Conservation (phyloP, 1,140 invertebrate genomes). For the Archegozetes longisetosus region DNA sequence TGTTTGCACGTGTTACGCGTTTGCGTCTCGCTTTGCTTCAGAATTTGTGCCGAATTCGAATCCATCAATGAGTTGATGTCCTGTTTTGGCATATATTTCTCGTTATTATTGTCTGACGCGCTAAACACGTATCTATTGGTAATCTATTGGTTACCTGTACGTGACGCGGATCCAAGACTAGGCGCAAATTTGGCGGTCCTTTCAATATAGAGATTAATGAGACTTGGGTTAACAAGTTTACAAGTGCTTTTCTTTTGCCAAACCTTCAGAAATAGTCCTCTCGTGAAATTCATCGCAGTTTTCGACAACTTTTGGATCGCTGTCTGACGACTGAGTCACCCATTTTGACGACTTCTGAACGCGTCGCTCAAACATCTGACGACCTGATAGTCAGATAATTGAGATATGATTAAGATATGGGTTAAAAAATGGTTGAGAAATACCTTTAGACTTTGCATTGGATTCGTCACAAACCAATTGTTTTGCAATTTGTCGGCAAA, state of each 20-base stretch:
- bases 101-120: no score
- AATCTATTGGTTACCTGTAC: constrained; percentile 34
- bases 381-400: neutral
- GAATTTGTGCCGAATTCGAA: constrained; percentile 32
- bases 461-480: constrained; percentile 10
- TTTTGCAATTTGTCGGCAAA: constrained; percentile 12
- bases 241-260: neutral
- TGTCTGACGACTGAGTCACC: constrained; percentile 3
- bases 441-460: constrained; percentile 10
- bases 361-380: constrained; percentile 11
- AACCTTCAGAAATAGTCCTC: constrained; percentile 6
- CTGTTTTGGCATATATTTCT: no score
- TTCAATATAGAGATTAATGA: constrained; percentile 11
- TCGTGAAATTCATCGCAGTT: constrained; percentile 5
- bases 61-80: constrained; percentile 6
- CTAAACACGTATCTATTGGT: neutral
- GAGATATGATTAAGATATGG: neutral
- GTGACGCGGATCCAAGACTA: constrained; percentile 60
- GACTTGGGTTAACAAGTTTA: neutral
- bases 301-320: neutral
- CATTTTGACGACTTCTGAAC: constrained; percentile 4
- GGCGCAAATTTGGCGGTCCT: constrained; percentile 40
- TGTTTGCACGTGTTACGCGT: constrained; percentile 35
- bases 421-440: neutral
- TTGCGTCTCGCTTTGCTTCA: neutral